Evolutionary conservation across 2,888 invertebrate species (phyloP), one percentile per base, ranked within the genome.

Genomic region (Belgica antarctica): DNA sequence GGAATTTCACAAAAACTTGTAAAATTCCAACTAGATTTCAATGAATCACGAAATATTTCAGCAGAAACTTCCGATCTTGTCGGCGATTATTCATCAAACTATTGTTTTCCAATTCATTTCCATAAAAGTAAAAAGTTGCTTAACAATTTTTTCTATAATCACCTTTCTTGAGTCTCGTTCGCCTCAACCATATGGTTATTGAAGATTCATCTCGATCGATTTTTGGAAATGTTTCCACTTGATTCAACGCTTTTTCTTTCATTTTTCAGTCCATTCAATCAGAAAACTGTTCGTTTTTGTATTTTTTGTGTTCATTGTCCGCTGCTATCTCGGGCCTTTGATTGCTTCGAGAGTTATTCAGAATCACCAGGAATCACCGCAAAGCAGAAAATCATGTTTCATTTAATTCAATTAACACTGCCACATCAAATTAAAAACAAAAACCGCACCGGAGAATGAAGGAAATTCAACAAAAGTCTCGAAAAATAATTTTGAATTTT

Each of bases 401-500:
- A 28, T 68, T 68, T 68, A 68, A 68, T 46, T 57, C 68, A 68
- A 68, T 68, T 68, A 68, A 57, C 68, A 68, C 68, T 68, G 68
- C 47, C 68, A 68, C 68, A 34, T 57, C 15, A 68, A 5, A 57
- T 66, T 24, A n/a, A n/a, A 28, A 19, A 31, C 15, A 27, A 41
- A n/a, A 27, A 68, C 3, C 24, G 57, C 17, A 15, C n/a, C 36
- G 15, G 47, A 65, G 41, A 34, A 15, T 17, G 17, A 27, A 61
- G 10, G 19, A 31, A 52, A 52, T 3, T 17, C n/a, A n/a, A n/a
- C n/a, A n/a, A n/a, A n/a, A n/a, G n/a, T n/a, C n/a, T n/a, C 52
- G 52, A 19, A 3, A 41, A 52, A 22, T 31, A 22, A 34, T n/a
- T 28, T 62, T 62, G 17, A 5, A 25, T 25, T 62, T 62, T n/a